Evolutionary conservation across 2,888 invertebrate species (phyloP).

Genomic region (Orthosia gracilis): DNA sequence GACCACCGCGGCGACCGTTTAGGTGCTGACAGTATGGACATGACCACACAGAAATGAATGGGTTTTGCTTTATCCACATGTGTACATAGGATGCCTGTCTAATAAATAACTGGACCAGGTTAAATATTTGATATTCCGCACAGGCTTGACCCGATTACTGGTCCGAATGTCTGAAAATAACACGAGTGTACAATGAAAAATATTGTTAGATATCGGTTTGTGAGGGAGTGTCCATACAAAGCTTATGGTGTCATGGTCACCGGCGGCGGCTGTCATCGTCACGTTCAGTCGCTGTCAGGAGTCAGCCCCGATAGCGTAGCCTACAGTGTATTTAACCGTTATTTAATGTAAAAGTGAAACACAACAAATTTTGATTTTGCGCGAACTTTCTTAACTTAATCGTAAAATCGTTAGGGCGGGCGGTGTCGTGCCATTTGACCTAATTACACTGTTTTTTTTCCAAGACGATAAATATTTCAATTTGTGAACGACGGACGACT

Average conservation of each 20-base stretch:
- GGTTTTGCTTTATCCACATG: constrained; percentile 50
- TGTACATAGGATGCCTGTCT: constrained; percentile 34
- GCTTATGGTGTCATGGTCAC: constrained; percentile 75
- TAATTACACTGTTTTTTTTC: constrained; percentile 63
- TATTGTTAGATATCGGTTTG: constrained; percentile 46
- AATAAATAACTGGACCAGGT: constrained; percentile 23
- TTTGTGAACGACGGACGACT: constrained; percentile 52
- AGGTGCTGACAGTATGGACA: constrained; percentile 77
- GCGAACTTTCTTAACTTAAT: constrained; percentile 56
- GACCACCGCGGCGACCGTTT: constrained; percentile 83
- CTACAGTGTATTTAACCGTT: constrained; percentile 58
- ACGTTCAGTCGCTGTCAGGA: constrained; percentile 77
- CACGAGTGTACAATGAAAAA: constrained; percentile 11
- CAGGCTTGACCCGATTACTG: not conserved
- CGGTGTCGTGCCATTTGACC: constrained; percentile 65
- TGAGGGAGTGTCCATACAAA: constrained; percentile 75
- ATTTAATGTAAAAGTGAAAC: constrained; percentile 49
- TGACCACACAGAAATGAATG: constrained; percentile 65
- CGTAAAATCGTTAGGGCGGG: constrained; percentile 44
- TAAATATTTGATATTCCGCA: constrained; percentile 20
- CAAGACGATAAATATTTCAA: constrained; percentile 65
- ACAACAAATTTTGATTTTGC: constrained; percentile 49
- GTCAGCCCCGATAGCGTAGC: constrained; percentile 60
- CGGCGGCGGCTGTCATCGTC: constrained; percentile 68
- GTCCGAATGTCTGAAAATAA: constrained; percentile 26